These are phyloP conservation scores for Acrocyrtus sp. DNA, from an alignment of 2,888 invertebrate genomes.

Conservation along the genomic window DNA sequence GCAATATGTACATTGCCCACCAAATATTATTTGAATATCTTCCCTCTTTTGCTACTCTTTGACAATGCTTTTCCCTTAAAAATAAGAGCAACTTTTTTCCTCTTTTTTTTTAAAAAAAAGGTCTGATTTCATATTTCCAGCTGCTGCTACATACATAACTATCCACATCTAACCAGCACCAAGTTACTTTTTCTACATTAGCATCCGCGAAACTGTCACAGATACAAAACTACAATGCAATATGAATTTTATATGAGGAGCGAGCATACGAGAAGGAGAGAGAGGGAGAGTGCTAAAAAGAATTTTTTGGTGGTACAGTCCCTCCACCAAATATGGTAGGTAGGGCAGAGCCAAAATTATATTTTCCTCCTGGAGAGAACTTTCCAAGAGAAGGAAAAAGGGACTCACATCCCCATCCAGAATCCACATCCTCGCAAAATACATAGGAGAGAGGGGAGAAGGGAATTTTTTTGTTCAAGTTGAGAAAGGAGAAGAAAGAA, in stretches of 20 bases:
- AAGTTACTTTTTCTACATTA: no score
- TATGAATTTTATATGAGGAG: neutral
- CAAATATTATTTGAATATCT: neutral
- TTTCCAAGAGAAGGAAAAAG: neutral
- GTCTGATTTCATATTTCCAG: neutral
- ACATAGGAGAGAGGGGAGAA: neutral
- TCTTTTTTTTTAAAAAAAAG: neutral
- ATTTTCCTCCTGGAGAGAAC: neutral
- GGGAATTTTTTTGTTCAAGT: neutral
- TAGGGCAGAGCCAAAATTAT: no score
- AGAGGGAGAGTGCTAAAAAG: neutral
- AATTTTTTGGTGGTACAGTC: neutral
- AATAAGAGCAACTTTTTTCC: neutral
- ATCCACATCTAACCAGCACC: no score
- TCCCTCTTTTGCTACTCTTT: neutral
- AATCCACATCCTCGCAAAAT: no score
- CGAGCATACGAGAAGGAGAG: neutral
- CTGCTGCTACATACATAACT: no score
- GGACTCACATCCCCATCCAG: no score
- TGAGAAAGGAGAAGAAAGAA: constrained; percentile 19
- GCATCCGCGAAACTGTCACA: neutral
- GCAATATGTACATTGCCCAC: neutral
- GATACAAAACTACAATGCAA: neutral
- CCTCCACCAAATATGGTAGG: no score
- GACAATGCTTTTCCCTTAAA: neutral